Conservation (phyloP, 2,797 vertebrate species). For the Microtus californicus region DNA sequence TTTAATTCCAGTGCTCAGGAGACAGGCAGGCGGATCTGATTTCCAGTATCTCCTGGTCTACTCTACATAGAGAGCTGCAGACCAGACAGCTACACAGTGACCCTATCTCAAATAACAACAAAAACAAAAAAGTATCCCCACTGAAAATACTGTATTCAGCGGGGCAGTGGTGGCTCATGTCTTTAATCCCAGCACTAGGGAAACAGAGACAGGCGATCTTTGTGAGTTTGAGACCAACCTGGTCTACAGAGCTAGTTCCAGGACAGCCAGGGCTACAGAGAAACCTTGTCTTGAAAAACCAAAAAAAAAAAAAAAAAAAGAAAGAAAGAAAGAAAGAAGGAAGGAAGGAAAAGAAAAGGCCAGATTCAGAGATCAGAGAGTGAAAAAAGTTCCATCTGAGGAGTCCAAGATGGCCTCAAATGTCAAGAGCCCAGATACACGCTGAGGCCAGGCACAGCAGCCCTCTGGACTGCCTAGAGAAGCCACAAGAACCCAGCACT, state of each 20-base stretch:
- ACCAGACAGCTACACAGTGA: neutral
- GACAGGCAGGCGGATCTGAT: neutral
- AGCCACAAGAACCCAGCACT: neutral
- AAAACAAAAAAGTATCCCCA: neutral
- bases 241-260: too few species aligned
- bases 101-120: neutral
- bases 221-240: too few species aligned
- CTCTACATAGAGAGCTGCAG: neutral
- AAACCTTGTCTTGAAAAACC: too few species aligned
- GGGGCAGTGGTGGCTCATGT: too few species aligned
- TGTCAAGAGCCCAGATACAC: neutral
- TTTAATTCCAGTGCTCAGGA: neutral
- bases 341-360: too few species aligned
- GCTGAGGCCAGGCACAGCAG: neutral
- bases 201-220: too few species aligned
- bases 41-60: neutral
- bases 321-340: fast-evolving
- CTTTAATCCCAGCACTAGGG: too few species aligned
- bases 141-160: neutral
- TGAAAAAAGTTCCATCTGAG: neutral
- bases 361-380: too few species aligned
- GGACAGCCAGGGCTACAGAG: too few species aligned
- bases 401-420: neutral
- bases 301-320: too few species aligned
- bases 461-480: neutral